Evolutionary conservation across 2,888 invertebrate genomes (phyloP).

Genomic region (Lasiommata megera): DNA sequence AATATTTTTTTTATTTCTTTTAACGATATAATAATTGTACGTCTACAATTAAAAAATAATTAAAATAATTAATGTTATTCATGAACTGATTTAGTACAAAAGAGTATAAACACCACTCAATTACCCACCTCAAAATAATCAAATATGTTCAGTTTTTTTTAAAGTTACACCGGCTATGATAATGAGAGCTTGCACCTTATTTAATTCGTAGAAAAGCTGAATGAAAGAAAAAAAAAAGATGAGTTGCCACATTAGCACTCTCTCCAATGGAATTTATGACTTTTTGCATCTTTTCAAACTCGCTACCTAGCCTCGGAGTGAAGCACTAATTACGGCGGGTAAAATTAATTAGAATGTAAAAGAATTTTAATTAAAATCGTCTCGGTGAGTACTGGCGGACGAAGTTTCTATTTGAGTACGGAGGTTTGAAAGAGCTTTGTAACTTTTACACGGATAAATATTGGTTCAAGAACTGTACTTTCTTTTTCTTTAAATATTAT

Average conservation of each 20-base stretch:
- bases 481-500: too few species aligned
- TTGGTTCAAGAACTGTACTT: neutral
- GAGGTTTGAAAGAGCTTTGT: constrained; percentile 8
- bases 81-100: too few species aligned
- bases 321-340: constrained; percentile 11
- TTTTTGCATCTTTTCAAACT: constrained; percentile 7
- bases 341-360: constrained; percentile 20
- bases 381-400: constrained; percentile 2
- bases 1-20: too few species aligned
- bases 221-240: neutral
- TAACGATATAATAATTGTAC: too few species aligned
- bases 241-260: neutral
- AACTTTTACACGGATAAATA: constrained; percentile 1
- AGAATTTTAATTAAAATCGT: constrained; percentile 26
- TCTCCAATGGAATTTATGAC: neutral
- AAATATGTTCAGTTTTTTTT: too few species aligned
- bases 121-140: too few species aligned
- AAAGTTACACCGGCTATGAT: too few species aligned
- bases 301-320: constrained; percentile 1
- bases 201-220: neutral
- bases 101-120: too few species aligned
- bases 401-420: constrained; percentile 16
- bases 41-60: too few species aligned
- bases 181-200: neutral
- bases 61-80: too few species aligned